Evolutionary conservation across 2,113 vertebrate species (phyloP).

Genomic region (Cygnus buccinator): DNA sequence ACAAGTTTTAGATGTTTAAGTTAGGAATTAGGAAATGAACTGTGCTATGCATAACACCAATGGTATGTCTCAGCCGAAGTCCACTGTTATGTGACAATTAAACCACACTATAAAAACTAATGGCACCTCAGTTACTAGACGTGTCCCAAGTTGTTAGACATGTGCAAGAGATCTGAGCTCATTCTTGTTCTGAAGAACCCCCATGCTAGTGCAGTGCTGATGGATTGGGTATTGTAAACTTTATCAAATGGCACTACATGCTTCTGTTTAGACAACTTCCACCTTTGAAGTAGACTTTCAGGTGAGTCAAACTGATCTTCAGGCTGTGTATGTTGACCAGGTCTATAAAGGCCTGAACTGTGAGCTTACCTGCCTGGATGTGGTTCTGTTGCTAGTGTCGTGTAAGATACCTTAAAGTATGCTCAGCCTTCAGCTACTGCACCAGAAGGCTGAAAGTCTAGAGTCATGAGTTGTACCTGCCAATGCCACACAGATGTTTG

Average conservation of each 20-base stretch:
- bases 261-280: neutral
- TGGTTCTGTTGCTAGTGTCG: neutral
- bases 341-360: neutral
- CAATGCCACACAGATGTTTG: neutral
- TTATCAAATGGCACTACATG: neutral
- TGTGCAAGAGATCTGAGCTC: neutral
- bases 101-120: neutral
- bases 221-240: neutral
- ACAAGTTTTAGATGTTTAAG: neutral
- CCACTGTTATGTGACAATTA: neutral
- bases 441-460: neutral
- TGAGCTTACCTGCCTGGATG: neutral
- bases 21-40: neutral
- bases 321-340: neutral
- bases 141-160: neutral
- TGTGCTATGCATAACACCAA: neutral
- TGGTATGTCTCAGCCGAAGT: neutral
- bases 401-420: neutral
- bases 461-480: neutral
- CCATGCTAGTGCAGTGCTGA: neutral
- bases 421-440: neutral
- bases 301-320: neutral
- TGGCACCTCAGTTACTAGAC: neutral
- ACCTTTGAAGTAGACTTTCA: neutral
- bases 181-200: neutral